Conservation (phyloP, 2,888 invertebrate genomes). For the Cheilosia variabilis region DNA sequence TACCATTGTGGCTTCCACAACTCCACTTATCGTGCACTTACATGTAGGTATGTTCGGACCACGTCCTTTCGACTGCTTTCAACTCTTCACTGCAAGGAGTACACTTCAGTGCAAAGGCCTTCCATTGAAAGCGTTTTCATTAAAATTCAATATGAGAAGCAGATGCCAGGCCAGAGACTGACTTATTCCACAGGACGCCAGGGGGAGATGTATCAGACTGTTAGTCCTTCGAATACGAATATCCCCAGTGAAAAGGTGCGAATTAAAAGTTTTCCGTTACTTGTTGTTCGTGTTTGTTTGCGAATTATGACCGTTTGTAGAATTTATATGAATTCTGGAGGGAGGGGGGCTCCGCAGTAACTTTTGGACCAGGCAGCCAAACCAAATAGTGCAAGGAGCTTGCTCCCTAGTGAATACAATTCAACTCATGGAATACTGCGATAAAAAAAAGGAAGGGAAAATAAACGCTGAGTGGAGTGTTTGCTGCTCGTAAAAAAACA, state of each 20-base stretch:
- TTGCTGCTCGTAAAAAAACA: constrained; percentile 28
- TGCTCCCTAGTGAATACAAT: background rate
- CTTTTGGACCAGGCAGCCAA: background rate
- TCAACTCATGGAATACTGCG: background rate
- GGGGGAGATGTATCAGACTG: no score
- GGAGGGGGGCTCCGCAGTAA: background rate
- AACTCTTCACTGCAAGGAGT: background rate
- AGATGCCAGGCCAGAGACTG: background rate
- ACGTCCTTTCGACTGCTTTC: background rate
- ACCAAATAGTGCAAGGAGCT: background rate
- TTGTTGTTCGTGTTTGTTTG: background rate
- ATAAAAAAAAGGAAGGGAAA: background rate
- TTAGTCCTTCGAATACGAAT: background rate
- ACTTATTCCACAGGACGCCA: no score
- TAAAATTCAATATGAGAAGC: background rate
- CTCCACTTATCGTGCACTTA: background rate
- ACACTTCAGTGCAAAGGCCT: background rate
- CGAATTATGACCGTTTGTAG: background rate
- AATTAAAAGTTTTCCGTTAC: background rate
- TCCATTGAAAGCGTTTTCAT: background rate
- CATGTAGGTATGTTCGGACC: background rate
- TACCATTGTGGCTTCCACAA: background rate
- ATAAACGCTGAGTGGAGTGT: constrained; percentile 12
- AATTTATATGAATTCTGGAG: no score
- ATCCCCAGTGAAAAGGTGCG: background rate